These are phyloP conservation scores for Hydrolagus affinis DNA, from an alignment of 2,113 vertebrate species.

Conservation along the genomic window DNA sequence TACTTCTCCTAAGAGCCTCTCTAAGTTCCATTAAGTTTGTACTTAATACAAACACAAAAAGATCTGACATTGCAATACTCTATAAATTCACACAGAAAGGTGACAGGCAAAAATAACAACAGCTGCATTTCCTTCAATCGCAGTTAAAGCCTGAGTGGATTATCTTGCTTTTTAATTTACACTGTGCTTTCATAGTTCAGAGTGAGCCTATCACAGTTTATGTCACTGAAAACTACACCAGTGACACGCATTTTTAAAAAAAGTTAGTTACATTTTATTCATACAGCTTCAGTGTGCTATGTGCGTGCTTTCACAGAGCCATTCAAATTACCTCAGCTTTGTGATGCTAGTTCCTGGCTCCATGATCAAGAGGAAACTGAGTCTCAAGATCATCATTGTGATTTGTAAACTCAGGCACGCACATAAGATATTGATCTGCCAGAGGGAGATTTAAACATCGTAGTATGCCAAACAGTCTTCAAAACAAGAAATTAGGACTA, in stretches of 20 bases:
- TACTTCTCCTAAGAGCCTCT: not conserved
- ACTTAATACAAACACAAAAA: not conserved
- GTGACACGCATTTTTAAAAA: too few species aligned
- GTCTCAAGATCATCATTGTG: not conserved
- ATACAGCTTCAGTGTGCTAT: not conserved
- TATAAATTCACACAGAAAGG: not conserved
- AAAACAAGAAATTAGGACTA: not conserved
- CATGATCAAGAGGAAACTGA: not conserved
- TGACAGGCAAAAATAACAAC: not conserved
- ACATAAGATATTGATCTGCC: slow-evolving; percentile 6
- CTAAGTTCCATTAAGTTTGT: too few species aligned
- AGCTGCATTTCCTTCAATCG: not conserved
- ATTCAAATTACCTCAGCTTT: not conserved
- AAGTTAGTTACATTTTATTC: not conserved
- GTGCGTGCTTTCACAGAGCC: not conserved
- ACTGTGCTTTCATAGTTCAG: not conserved
- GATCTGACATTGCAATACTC: not conserved
- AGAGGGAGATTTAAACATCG: not conserved
- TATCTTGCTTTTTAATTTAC: not conserved
- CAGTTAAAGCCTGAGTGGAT: not conserved
- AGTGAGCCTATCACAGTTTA: not conserved
- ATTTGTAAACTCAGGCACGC: slow-evolving; percentile 2
- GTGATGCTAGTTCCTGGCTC: slow-evolving; percentile 11
- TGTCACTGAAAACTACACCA: not conserved
- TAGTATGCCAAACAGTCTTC: not conserved